Evolutionary conservation across 2,888 invertebrate species (phyloP).

Genomic region (Microctonus brassicae): DNA sequence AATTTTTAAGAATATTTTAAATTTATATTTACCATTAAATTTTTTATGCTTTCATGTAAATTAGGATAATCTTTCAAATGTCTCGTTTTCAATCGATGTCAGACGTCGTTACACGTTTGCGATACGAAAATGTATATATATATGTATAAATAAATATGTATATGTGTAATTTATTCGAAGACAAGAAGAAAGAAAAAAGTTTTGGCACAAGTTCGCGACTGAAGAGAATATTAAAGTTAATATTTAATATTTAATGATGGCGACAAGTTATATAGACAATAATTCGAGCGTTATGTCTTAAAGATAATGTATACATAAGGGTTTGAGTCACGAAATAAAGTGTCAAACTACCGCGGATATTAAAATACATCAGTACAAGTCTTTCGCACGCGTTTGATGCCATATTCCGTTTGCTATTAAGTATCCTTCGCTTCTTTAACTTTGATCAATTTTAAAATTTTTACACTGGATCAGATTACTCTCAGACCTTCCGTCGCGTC

Average conservation of each 20-base stretch:
- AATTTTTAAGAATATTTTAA: not conserved
- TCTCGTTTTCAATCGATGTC: constrained; percentile 60
- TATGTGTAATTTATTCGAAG: too few species aligned
- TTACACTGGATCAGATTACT: constrained; percentile 53
- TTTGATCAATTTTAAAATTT: constrained; percentile 60
- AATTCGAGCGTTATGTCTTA: constrained; percentile 43
- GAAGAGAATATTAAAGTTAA: constrained; percentile 48
- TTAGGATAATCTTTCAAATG: constrained; percentile 67
- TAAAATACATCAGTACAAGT: constrained; percentile 11
- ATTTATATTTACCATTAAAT: not conserved
- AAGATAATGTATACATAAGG: constrained; percentile 17
- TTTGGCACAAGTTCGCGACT: not conserved
- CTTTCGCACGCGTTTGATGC: constrained; percentile 59
- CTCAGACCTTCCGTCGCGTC: constrained; percentile 32
- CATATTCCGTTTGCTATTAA: constrained; percentile 65
- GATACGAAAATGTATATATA: not conserved
- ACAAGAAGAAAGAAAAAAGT: constrained; percentile 38
- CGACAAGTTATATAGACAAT: constrained; percentile 32
- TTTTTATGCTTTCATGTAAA: constrained; percentile 41
- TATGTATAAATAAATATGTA: too few species aligned
- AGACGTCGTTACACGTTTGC: constrained; percentile 54
- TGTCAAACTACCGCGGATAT: not conserved
- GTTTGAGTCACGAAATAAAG: constrained; percentile 11
- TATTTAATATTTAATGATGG: constrained; percentile 67
- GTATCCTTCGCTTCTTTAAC: constrained; percentile 52